These are phyloP conservation scores for Xestia ashworthii DNA, from an alignment of 2,888 invertebrate species.

Conservation along the genomic window DNA sequence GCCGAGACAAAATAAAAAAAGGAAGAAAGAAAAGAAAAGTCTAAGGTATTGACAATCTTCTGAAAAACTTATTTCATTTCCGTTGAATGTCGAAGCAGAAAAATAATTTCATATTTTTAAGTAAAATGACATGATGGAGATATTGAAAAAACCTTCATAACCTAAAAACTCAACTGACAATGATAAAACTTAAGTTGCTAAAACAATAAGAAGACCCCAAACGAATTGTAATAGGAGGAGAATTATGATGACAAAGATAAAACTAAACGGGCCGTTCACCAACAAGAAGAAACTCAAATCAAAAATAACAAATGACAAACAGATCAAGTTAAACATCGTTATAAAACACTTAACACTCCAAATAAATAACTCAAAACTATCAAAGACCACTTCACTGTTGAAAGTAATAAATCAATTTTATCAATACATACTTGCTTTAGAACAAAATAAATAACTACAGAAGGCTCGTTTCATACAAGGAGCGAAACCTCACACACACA, in stretches of 20 bases:
- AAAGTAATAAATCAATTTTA: conserved; percentile 65
- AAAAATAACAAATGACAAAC: conserved; percentile 13
- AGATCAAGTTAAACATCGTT: conserved; percentile 38
- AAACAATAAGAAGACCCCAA: no score
- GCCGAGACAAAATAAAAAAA: neutral
- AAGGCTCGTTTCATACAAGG: neutral
- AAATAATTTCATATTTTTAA: neutral
- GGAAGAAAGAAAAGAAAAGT: no score
- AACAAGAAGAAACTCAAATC: conserved; percentile 10
- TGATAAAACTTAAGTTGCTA: conserved; percentile 2
- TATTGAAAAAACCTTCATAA: neutral
- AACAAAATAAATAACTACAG: neutral
- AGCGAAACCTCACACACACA: neutral
- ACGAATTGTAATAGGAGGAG: no score
- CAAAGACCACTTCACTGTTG: conserved; percentile 42
- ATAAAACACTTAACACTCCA: conserved; percentile 58
- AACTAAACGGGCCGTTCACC: neutral
- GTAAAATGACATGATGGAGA: neutral
- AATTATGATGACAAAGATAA: neutral
- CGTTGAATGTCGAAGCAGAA: neutral
- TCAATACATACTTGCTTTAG: conserved; percentile 46
- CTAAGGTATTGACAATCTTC: neutral
- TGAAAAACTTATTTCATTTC: neutral
- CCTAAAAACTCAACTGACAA: neutral
- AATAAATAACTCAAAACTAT: conserved; percentile 46